A percentile compares a stretch with the other conserved stretches of the same genome.
These are phyloP conservation scores for Serrognathus titanus DNA, from an alignment of 2,888 invertebrate genomes.

Conservation along the genomic window DNA sequence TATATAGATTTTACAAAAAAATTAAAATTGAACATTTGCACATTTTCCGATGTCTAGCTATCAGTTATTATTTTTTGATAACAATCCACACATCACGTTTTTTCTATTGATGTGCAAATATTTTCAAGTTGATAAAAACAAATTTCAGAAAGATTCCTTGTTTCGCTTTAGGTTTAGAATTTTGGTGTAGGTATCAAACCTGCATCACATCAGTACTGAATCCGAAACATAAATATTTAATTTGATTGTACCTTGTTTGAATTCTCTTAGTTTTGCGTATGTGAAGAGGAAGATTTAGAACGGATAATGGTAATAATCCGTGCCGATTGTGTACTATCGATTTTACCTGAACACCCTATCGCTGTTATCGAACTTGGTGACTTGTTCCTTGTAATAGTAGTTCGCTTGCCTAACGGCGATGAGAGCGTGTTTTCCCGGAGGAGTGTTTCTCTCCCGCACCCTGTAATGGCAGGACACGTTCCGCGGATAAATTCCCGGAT, in stretches of 20 bases:
- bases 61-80: too few relatives aligned
- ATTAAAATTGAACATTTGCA: too few relatives aligned
- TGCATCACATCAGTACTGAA: background rate
- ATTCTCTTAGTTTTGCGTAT: background rate
- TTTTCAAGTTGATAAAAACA: too few relatives aligned
- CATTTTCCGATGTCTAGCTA: too few relatives aligned
- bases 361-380: slow-evolving; percentile 71
- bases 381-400: slow-evolving; percentile 75
- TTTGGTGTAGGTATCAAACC: background rate
- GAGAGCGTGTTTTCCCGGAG: slow-evolving; percentile 70
- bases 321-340: slow-evolving; percentile 18
- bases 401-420: slow-evolving; percentile 73
- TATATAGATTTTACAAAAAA: too few relatives aligned
- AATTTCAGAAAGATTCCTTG: background rate
- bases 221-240: too few relatives aligned
- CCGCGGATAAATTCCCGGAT: slow-evolving; percentile 84
- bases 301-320: background rate
- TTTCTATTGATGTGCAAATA: too few relatives aligned
- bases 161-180: background rate
- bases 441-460: slow-evolving; percentile 50
- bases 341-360: slow-evolving; percentile 70
- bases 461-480: slow-evolving; percentile 65
- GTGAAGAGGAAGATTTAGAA: background rate
- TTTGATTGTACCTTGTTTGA: too few relatives aligned
- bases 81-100: too few relatives aligned